phyloP scores from a whole-genome alignment of 2,797 vertebrate species.

The Champsocephalus gunnari region DNA sequence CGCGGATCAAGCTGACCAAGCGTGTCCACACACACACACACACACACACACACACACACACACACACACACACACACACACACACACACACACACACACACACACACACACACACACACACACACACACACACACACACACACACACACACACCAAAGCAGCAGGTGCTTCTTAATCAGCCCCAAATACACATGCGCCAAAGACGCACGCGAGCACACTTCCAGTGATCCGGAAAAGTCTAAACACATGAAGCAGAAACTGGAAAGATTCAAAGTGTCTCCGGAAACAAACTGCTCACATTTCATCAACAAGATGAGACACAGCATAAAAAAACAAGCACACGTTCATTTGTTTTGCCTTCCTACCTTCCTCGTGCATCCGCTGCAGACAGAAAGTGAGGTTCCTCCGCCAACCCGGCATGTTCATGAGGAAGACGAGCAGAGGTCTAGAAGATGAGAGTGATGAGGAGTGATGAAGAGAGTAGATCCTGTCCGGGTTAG shows the following conservation, averaged over 20 bases:
- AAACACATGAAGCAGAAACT: conserved; percentile 51
- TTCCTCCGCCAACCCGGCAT: conserved; percentile 95
- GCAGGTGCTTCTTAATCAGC: conserved; percentile 65
- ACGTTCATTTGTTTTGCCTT: conserved; percentile 36
- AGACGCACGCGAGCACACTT: conserved; percentile 20
- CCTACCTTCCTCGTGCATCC: conserved; percentile 94
- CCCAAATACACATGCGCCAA: conserved; percentile 26
- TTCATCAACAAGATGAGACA: neutral
- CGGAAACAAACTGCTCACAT: conserved; percentile 39
- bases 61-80: neutral
- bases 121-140: neutral
- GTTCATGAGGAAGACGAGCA: conserved; percentile 53
- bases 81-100: neutral
- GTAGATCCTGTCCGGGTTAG: conserved; percentile 64
- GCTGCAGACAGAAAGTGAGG: conserved; percentile 93
- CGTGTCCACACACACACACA: conserved; percentile 9
- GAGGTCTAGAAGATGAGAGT: conserved; percentile 41
- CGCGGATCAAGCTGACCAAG: conserved; percentile 50
- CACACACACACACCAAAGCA: conserved; percentile 24
- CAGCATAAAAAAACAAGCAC: conserved; percentile 17
- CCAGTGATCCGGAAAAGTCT: conserved; percentile 63
- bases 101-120: neutral
- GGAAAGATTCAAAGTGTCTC: conserved; percentile 49
- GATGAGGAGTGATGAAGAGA: conserved; percentile 40
- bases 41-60: neutral